These are phyloP conservation scores for Adineta ricciae DNA, from an alignment of 2,888 invertebrate genomes.

Conservation along the genomic window DNA sequence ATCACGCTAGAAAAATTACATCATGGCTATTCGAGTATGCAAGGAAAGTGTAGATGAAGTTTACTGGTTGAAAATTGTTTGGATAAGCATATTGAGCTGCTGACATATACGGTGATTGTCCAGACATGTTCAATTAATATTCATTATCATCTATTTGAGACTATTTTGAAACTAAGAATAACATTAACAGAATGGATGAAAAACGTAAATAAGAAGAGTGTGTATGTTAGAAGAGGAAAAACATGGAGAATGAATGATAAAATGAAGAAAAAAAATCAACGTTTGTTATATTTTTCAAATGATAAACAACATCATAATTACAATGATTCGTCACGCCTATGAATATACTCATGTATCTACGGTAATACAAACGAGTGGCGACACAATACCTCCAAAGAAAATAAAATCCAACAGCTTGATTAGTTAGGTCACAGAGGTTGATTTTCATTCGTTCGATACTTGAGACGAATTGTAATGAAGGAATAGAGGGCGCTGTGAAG, in stretches of 20 bases:
- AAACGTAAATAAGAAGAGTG: not conserved
- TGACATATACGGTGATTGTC: not conserved
- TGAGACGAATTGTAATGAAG: not conserved
- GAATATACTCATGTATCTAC: not conserved
- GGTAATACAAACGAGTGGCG: not conserved
- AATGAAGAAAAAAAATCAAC: not conserved
- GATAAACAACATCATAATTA: not conserved
- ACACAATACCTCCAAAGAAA: not conserved
- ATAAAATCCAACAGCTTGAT: not conserved
- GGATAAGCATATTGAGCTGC: constrained; percentile 18
- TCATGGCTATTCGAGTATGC: not conserved
- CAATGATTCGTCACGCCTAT: not conserved
- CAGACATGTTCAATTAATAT: not conserved
- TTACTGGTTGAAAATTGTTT: not conserved
- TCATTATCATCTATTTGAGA: not conserved
- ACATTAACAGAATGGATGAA: not conserved
- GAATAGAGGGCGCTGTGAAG: not conserved
- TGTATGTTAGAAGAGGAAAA: not conserved
- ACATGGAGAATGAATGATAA: not conserved
- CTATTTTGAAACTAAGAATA: not conserved
- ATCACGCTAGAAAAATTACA: not conserved
- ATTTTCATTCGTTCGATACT: not conserved
- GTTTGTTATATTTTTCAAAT: not conserved
- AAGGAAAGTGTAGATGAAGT: no score
- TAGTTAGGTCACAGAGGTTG: not conserved